phyloP scores from a whole-genome alignment of 2,797 vertebrate species.

The Pseudochromis fuscus region DNA sequence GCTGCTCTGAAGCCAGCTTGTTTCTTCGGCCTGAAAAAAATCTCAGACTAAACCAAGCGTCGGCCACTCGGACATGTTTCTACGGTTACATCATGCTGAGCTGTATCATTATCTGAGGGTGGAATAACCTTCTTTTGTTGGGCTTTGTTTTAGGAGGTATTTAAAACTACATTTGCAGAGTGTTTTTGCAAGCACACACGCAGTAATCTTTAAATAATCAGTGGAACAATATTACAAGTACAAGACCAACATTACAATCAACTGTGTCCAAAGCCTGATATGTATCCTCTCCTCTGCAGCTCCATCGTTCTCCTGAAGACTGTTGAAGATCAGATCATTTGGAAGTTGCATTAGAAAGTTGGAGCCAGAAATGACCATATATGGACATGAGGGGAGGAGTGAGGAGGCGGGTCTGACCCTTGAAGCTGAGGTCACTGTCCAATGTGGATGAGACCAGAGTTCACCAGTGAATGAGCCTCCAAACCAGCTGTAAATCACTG shows the following conservation, averaged over 20 bases:
- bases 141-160: neutral
- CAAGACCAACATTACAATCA: too few relatives aligned
- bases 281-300: neutral
- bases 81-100: slow-evolving; percentile 1
- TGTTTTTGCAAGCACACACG: too few relatives aligned
- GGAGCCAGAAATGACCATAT: too few relatives aligned
- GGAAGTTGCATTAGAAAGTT: neutral
- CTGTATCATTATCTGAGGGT: neutral
- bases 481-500: too few relatives aligned
- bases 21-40: slow-evolving; percentile 41
- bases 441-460: too few relatives aligned
- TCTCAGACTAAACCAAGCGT: slow-evolving; percentile 33
- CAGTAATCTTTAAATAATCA: too few relatives aligned
- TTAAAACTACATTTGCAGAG: neutral
- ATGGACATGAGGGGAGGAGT: too few relatives aligned
- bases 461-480: too few relatives aligned
- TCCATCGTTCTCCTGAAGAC: neutral
- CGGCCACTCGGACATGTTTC: neutral
- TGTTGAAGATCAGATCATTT: neutral
- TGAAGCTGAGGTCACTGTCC: too few relatives aligned
- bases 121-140: slow-evolving; percentile 1
- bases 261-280: neutral
- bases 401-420: too few relatives aligned
- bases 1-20: slow-evolving; percentile 31
- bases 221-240: too few relatives aligned